A percentile compares a stretch with the other conserved stretches of the same genome.
Evolutionary conservation across 2,797 vertebrate genomes (phyloP).

Genomic region (Rhinogobio ventralis): DNA sequence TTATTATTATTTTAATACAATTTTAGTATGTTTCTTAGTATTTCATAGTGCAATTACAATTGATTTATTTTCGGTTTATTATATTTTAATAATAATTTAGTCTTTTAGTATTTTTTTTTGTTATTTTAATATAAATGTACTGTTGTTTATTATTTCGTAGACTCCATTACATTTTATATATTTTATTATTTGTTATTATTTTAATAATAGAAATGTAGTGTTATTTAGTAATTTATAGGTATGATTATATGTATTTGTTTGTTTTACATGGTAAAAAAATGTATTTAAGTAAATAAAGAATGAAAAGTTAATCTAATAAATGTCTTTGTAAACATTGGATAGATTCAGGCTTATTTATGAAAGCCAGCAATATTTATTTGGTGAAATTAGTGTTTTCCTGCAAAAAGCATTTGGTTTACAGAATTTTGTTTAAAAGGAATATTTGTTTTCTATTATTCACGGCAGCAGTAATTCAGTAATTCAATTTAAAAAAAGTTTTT

Average conservation of each 20-base stretch:
- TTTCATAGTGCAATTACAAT: neutral
- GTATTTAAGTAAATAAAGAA: neutral
- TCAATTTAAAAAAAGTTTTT: neutral
- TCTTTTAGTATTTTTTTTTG: neutral
- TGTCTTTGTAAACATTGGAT: neutral
- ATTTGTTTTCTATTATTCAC: neutral
- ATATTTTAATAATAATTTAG: neutral
- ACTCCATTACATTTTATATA: no score
- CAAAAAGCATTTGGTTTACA: neutral
- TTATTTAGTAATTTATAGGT: neutral
- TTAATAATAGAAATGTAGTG: neutral
- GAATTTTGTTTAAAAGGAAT: neutral
- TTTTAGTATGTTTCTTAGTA: neutral
- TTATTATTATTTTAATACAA: neutral
- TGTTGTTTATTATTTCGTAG: neutral
- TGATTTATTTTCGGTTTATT: neutral
- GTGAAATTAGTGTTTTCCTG: neutral
- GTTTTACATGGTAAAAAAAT: neutral
- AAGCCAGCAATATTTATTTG: neutral
- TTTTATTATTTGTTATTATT: neutral
- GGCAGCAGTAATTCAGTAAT: neutral
- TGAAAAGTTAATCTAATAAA: neutral
- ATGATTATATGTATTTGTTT: neutral
- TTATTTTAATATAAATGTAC: neutral
- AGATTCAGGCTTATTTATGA: neutral